These are phyloP conservation scores for Tragulus kanchil DNA, from an alignment of 2,113 vertebrate species.

Conservation along the genomic window DNA sequence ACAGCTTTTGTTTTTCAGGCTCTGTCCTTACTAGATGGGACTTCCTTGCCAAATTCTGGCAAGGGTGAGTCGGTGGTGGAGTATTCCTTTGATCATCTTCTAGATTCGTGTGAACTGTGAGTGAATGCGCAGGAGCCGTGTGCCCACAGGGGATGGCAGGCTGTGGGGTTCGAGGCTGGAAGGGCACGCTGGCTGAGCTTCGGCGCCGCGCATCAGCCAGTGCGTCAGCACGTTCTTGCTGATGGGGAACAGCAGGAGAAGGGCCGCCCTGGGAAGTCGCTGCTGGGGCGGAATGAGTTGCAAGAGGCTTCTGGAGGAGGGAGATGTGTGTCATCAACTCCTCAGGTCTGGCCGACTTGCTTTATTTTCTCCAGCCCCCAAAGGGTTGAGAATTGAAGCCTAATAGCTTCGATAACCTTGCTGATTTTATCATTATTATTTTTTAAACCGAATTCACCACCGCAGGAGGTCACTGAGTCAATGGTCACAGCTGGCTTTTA, in stretches of 20 bases:
- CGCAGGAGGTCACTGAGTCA: slow-evolving; percentile 67
- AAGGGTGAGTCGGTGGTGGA: background rate
- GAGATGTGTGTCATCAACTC: background rate
- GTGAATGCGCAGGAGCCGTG: slow-evolving; percentile 17
- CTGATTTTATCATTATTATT: slow-evolving; percentile 70
- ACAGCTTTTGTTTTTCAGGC: slow-evolving; percentile 22
- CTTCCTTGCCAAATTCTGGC: too few species aligned
- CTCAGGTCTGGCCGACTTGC: slow-evolving; percentile 12
- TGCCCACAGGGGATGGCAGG: slow-evolving; percentile 59
- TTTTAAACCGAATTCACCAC: slow-evolving; percentile 65
- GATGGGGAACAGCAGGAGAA: slow-evolving; percentile 15
- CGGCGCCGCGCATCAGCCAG: slow-evolving; percentile 5
- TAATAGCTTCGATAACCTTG: slow-evolving; percentile 41
- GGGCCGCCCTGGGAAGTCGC: slow-evolving; percentile 50
- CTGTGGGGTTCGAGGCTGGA: background rate
- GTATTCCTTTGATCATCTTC: slow-evolving; percentile 58
- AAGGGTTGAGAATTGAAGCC: slow-evolving; percentile 36
- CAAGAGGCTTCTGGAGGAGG: slow-evolving; percentile 43
- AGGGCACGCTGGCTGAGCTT: slow-evolving; percentile 69
- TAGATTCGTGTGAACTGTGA: background rate
- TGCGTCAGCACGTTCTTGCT: slow-evolving; percentile 4
- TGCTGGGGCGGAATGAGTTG: slow-evolving; percentile 24
- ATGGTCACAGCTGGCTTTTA: slow-evolving; percentile 78
- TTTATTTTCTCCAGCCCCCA: slow-evolving; percentile 19
- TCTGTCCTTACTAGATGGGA: slow-evolving; percentile 14